Conservation (phyloP, 2,113 vertebrate species). For the Coptodon rendalli region DNA sequence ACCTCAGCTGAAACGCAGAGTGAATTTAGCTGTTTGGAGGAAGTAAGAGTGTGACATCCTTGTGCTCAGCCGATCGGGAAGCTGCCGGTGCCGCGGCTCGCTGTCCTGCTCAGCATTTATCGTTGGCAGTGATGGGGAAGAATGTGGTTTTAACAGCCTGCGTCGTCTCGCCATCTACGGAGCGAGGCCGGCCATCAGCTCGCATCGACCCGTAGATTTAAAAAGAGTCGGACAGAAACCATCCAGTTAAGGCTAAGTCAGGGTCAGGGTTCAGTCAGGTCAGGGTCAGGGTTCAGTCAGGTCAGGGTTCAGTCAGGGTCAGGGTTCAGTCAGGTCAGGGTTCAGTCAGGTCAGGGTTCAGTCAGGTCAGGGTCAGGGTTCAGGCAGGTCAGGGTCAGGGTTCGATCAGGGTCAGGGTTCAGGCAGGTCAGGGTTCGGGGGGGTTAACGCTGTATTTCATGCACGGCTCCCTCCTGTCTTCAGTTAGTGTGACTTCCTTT, state of each 20-base stretch:
- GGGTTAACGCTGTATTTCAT: background rate
- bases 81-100: background rate
- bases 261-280: background rate
- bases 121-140: background rate
- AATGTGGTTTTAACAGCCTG: background rate
- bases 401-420: no score
- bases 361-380: fast-evolving
- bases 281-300: no score
- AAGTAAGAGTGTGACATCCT: background rate
- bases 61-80: background rate
- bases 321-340: no score
- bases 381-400: no score
- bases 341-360: no score
- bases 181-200: background rate
- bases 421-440: background rate
- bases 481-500: background rate
- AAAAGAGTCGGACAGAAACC: background rate
- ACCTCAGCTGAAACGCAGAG: background rate
- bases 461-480: background rate
- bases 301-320: no score
- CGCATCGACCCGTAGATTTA: background rate
- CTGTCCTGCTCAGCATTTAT: background rate
- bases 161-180: background rate
- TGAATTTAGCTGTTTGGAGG: background rate
- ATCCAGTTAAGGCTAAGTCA: background rate